Base-by-base conservation (phyloP, 2,113 vertebrate genomes). In the Notechis scutatus region DNA sequence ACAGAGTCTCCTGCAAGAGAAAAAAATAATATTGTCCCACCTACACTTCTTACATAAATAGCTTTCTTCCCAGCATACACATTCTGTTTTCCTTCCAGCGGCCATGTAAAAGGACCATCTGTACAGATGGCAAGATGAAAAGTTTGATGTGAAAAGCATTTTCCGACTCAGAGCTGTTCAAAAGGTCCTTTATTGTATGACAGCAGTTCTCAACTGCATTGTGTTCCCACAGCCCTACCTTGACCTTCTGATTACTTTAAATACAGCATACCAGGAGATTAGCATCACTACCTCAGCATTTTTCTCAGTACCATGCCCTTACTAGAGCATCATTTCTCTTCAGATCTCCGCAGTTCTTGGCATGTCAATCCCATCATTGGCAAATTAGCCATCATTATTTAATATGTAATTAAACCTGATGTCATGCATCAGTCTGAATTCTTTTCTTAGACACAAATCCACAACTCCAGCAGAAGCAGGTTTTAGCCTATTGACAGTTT, bases 1-100 rank as follows among this genome's bases (percentile, higher is more conserved):
- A 87, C 26, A 20, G 18, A 1, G 86, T 92, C 94, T 94, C 93
- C 94, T 20, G 69, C 39, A 87, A 54, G 91, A 45, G 24, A 20
- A 11, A 64, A 90, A 57, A 61, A 93, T 91, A 85, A 92, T 86
- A 88, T 93, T 93, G 94, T 91, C 96, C 94, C 92, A 95, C 95
- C 94, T 94, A 95, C 95, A 20, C 87, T 61, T 54, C 4, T 0
- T 15, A 39, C 92, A 21, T 11, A 92, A 94, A 93, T 88, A 94
- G 90, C 92, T 90, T 86, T 91, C 1, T 50, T 91, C 0, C 26
- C 11, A 61, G 21, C 92, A 93, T 91, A 94, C 87, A 93, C 94
- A 93, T 90, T 61, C 86, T 81, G 90, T 89, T 89, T 88, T 56
- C 23, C 54, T 91, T 45, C 74, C 56, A 0, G 52, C 61, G 50